phyloP scores from a whole-genome alignment of 2,113 vertebrate species.

The Mixornis gularis region DNA sequence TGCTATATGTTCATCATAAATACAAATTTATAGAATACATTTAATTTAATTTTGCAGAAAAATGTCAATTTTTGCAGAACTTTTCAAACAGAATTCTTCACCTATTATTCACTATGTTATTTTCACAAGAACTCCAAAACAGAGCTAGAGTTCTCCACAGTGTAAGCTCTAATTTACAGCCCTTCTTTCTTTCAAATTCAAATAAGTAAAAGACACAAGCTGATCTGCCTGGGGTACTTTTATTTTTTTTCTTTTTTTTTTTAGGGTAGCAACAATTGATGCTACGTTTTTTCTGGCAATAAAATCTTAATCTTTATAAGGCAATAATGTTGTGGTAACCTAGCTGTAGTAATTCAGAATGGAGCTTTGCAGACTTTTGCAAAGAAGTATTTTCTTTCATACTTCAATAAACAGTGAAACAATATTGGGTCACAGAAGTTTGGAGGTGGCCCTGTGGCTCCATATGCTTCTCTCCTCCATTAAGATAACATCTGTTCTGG shows the following conservation, averaged over 20 bases:
- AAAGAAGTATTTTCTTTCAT: not conserved
- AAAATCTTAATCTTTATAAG: not conserved
- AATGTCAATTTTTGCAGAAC: not conserved
- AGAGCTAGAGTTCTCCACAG: not conserved
- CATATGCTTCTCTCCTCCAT: constrained; percentile 50
- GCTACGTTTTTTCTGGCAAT: not conserved
- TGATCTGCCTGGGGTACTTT: not conserved
- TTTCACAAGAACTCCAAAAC: not conserved
- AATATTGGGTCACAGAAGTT: constrained; percentile 31
- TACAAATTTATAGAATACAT: not conserved
- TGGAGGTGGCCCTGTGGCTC: constrained; percentile 55
- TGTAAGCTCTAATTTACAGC: not conserved
- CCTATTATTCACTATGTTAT: not conserved
- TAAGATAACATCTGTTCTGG: constrained; percentile 70
- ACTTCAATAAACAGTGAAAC: not conserved
- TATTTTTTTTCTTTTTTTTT: not conserved
- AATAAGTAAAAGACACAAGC: not conserved
- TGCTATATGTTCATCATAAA: not conserved
- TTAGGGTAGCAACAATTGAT: not conserved
- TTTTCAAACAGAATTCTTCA: not conserved
- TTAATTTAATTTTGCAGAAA: not conserved
- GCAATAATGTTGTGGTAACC: not conserved
- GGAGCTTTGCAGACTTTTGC: not conserved
- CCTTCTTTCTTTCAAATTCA: not conserved
- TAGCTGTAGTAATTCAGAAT: not conserved